Evolutionary conservation across 1,140 invertebrate genomes (phyloP), one percentile per base, ranked within the genome.

Genomic region (Drosophila hydei): DNA sequence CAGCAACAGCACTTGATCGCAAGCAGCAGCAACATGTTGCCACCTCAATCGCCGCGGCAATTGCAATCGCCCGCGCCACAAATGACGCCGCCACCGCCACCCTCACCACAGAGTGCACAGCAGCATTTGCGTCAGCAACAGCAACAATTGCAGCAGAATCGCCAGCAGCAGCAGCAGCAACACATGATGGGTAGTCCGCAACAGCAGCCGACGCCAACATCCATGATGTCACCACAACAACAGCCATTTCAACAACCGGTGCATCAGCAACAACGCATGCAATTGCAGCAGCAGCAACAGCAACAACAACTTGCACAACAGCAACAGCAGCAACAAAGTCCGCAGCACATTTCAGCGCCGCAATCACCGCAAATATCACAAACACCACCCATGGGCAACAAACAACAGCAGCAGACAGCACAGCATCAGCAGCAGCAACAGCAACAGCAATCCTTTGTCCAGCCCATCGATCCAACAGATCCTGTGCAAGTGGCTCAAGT

Each of bases 21-120:
- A n/a, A 40, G 12, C 30, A 70, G 43, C 36, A 84, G 61, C 25
- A 89, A 75, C 27, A 83, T 84, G 79, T 62, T 91, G 56, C 90
- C 90, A 1, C 90, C 90, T 2, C 90, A 91, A 27, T 91, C 90
- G 0, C 90, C 90, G 0, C 76, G 90, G 0, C 89, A 91, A 50
- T 33, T 90, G 21, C 90, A 91, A 47, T 91, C 90, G 2, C 90
- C 90, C 9, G 90, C 90, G n/a, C 85, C 90, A 3, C 90, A 90
- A 63, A 91, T 91, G 89, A 91, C 90, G 7, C 90, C 90, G 5
- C 90, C 90, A 4, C 90, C 90, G 4, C 84, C 89, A 3, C 89
- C 89, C 5, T 88, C 90, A 0, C 89, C 90, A 0, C 89, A 88
- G n/a, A 75, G 74, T 50, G 74, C 93, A 0, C 91, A 94, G 30